phyloP scores from a whole-genome alignment of 2,888 invertebrate species.

The Cephus spinipes region DNA sequence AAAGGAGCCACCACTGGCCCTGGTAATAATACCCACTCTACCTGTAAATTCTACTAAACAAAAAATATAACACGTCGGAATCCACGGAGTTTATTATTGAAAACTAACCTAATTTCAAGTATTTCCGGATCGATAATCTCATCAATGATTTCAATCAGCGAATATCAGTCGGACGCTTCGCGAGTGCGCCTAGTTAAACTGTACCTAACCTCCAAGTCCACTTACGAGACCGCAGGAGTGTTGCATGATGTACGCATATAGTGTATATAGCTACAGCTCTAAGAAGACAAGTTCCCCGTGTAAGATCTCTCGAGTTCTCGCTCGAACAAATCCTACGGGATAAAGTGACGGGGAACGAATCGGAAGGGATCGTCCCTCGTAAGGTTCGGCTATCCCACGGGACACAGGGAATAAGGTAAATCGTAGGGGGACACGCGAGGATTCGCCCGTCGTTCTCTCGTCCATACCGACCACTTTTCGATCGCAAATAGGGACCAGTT shows the following conservation, averaged over 20 bases:
- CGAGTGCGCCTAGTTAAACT: background rate
- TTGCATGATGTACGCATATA: background rate
- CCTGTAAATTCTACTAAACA: background rate
- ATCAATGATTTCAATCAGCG: background rate
- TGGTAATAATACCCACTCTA: background rate
- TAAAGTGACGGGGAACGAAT: background rate
- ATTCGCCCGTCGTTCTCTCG: background rate
- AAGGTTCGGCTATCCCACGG: background rate
- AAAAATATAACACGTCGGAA: background rate
- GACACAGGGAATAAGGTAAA: background rate
- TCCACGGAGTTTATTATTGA: background rate
- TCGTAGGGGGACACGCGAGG: background rate
- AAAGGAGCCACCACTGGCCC: background rate
- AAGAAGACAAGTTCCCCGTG: background rate
- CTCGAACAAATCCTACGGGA: background rate
- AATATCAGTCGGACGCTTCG: background rate
- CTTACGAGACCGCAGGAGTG: background rate
- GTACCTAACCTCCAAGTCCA: background rate
- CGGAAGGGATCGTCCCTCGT: background rate
- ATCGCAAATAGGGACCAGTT: conserved; percentile 28
- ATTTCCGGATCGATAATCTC: background rate
- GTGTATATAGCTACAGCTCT: background rate
- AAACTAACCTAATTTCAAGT: background rate
- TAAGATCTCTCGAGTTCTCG: background rate
- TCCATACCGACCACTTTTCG: background rate